Evolutionary conservation across 2,797 vertebrate species (phyloP).

Genomic region (Morus bassanus): DNA sequence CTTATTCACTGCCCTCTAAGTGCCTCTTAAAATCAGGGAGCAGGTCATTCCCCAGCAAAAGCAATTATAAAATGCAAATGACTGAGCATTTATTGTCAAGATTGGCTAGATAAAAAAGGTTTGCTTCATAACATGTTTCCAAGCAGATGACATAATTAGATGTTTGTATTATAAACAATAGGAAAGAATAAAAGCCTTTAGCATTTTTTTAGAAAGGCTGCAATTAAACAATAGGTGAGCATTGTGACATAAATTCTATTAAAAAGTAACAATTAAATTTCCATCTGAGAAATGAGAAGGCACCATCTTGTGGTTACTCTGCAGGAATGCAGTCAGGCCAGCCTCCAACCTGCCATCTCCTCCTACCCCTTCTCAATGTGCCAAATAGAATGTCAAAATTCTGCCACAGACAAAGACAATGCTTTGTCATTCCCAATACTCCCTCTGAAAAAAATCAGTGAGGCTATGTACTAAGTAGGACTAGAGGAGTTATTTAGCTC

Average conservation of each 20-base stretch:
- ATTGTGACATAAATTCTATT: neutral
- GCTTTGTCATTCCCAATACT: neutral
- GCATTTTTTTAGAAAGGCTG: neutral
- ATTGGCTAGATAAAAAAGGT: constrained; percentile 72
- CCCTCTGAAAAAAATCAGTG: neutral
- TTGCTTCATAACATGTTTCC: constrained; percentile 67
- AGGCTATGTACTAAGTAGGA: neutral
- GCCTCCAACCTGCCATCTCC: neutral
- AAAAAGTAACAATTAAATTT: neutral
- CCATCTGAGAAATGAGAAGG: constrained; percentile 34
- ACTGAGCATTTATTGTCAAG: constrained; percentile 71
- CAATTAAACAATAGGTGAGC: constrained; percentile 30
- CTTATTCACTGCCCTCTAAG: constrained; percentile 33
- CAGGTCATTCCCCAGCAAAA: constrained; percentile 60
- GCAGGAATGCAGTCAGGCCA: constrained; percentile 26
- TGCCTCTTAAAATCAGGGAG: constrained; percentile 38
- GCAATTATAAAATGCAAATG: constrained; percentile 82
- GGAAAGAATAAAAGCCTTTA: constrained; percentile 15
- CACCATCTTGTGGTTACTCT: constrained; percentile 49
- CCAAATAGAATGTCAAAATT: neutral
- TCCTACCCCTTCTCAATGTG: neutral
- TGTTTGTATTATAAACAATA: constrained; percentile 39
- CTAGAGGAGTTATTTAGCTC: neutral
- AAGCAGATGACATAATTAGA: constrained; percentile 66
- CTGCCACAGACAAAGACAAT: neutral